Evolutionary conservation across 2,888 invertebrate genomes (phyloP).

Genomic region (Tenthredo notha): DNA sequence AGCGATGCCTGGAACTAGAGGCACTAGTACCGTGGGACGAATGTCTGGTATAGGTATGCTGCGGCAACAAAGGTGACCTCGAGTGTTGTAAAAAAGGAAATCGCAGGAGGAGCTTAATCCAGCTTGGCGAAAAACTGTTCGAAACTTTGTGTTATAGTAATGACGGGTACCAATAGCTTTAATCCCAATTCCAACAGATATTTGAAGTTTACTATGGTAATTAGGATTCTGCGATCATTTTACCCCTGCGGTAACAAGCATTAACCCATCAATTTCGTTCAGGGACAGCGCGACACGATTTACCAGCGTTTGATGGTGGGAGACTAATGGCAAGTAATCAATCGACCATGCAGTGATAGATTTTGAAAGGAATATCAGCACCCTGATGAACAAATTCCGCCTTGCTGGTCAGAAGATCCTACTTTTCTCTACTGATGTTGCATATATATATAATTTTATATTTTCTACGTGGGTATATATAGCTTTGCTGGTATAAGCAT

Average conservation of each 20-base stretch:
- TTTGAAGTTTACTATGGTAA: constrained; percentile 3
- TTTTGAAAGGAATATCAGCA: neutral
- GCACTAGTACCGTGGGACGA: constrained; percentile 13
- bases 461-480: neutral
- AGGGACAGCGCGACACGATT: constrained; percentile 19
- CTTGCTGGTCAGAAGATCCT: neutral
- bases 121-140: neutral
- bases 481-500: constrained; percentile 8
- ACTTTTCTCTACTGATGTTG: neutral
- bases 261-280: constrained; percentile 25
- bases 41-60: neutral
- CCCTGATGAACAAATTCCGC: neutral
- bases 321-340: constrained; percentile 10
- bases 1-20: constrained; percentile 28
- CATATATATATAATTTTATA: neutral
- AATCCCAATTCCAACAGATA: neutral
- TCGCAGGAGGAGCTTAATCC: neutral
- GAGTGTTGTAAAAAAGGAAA: constrained; percentile 38
- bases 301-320: constrained; percentile 14
- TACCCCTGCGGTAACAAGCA: constrained; percentile 1
- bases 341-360: constrained; percentile 23
- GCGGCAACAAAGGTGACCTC: constrained; percentile 34
- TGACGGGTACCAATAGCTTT: neutral
- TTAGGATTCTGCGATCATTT: constrained; percentile 24
- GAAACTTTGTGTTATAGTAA: neutral